phyloP scores from a whole-genome alignment of 2,888 invertebrate genomes.

The Matsumyia berberina region DNA sequence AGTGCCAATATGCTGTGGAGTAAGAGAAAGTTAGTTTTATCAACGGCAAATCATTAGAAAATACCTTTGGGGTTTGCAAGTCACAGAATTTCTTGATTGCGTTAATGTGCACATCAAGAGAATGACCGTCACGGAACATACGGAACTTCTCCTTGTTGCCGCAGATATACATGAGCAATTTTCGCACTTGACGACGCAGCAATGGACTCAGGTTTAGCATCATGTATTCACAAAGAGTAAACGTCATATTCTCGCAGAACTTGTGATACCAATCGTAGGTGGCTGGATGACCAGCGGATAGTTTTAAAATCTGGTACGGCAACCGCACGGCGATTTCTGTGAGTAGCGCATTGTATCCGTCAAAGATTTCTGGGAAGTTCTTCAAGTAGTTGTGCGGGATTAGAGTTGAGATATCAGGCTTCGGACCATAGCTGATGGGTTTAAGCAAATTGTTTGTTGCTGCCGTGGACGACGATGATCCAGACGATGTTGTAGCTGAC shows the following conservation, averaged over 20 bases:
- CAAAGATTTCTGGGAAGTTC: constrained; percentile 96
- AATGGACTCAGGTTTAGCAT: constrained; percentile 92
- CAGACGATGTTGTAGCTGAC: constrained; percentile 11
- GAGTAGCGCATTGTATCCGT: constrained; percentile 96
- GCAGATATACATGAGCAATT: constrained; percentile 95
- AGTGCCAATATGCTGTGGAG: constrained; percentile 74
- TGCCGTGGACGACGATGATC: constrained; percentile 47
- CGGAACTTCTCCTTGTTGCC: constrained; percentile 98
- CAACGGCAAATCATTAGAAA: background rate
- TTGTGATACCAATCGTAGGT: constrained; percentile 86
- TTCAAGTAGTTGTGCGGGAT: constrained; percentile 97
- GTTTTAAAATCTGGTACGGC: constrained; percentile 92
- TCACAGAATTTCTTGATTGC: constrained; percentile 86
- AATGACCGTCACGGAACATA: constrained; percentile 96
- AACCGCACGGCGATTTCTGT: constrained; percentile 97
- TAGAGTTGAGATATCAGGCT: constrained; percentile 98
- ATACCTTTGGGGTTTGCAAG: constrained; percentile 82
- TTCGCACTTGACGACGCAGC: constrained; percentile 94
- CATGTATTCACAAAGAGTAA: constrained; percentile 96
- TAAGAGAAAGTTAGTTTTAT: background rate
- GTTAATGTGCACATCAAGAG: constrained; percentile 94
- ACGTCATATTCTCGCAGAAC: constrained; percentile 87
- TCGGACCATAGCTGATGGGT: constrained; percentile 91
- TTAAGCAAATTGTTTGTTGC: constrained; percentile 89
- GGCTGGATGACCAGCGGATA: constrained; percentile 83